phyloP scores from a whole-genome alignment of 2,113 vertebrate genomes.

The Balaenoptera acutorostrata region DNA sequence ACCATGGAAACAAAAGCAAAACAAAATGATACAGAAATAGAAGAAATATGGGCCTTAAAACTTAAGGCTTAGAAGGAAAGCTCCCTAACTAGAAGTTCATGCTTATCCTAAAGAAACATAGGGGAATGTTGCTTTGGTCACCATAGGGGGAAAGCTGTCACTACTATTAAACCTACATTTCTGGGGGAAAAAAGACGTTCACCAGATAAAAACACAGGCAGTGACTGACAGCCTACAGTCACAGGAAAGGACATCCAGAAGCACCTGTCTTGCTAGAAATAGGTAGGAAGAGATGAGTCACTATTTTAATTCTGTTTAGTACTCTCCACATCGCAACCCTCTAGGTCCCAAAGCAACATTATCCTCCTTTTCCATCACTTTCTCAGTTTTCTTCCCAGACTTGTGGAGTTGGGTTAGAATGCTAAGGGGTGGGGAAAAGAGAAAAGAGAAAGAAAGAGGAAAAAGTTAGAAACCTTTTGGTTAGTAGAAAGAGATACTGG shows the following conservation, averaged over 20 bases:
- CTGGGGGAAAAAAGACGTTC: background rate
- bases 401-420: background rate
- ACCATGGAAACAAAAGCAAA: slow-evolving; percentile 64
- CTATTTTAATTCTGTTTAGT: slow-evolving; percentile 52
- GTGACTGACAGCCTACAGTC: slow-evolving; percentile 17
- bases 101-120: slow-evolving; percentile 34
- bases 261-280: slow-evolving; percentile 57
- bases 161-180: slow-evolving; percentile 16
- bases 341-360: slow-evolving; percentile 25
- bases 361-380: slow-evolving; percentile 25
- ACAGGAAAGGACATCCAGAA: slow-evolving; percentile 35
- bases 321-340: background rate
- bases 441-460: background rate
- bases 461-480: background rate
- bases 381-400: slow-evolving; percentile 12
- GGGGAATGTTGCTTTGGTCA: background rate
- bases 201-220: slow-evolving; percentile 11
- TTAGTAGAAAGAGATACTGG: slow-evolving; percentile 3
- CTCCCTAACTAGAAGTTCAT: background rate
- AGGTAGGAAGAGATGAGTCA: slow-evolving; percentile 59
- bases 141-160: background rate
- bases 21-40: slow-evolving; percentile 47
- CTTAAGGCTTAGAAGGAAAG: slow-evolving; percentile 11
- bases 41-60: background rate
- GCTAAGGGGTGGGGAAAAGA: background rate